Percentiles rank a stretch among this genome's conserved stretches.
Evolutionary conservation across 2,113 vertebrate genomes (phyloP).

Genomic region (Leucoraja erinaceus): DNA sequence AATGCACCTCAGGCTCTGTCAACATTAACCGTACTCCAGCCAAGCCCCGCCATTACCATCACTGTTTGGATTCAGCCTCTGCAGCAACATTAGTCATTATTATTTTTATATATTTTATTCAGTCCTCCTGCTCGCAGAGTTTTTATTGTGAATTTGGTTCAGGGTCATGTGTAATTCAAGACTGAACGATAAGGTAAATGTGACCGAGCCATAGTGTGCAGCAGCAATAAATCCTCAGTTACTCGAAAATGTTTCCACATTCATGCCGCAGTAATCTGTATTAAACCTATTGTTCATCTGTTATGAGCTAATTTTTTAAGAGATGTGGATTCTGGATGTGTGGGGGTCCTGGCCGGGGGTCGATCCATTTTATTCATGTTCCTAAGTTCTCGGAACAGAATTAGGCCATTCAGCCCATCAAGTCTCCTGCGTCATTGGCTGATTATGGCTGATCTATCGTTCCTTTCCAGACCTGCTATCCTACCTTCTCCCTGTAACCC

Average conservation of each 20-base stretch:
- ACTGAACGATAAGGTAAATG: not conserved
- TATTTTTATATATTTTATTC: not conserved
- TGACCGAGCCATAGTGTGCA: not conserved
- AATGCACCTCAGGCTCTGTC: not conserved
- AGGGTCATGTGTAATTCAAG: not conserved
- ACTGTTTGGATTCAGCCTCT: not conserved
- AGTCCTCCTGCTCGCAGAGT: not conserved
- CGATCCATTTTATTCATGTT: not conserved
- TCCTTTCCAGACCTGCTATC: too few relatives aligned
- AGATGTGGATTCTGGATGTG: not conserved
- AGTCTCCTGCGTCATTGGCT: too few relatives aligned
- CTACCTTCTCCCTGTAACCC: too few relatives aligned
- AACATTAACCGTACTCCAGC: not conserved
- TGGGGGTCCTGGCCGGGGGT: too few relatives aligned
- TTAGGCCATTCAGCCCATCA: too few relatives aligned
- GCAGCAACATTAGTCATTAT: not conserved
- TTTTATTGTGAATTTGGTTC: constrained; percentile 9
- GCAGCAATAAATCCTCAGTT: not conserved
- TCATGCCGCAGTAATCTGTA: not conserved
- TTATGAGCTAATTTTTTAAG: not conserved
- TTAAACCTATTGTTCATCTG: not conserved
- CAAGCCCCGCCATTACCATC: not conserved
- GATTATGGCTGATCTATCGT: too few relatives aligned
- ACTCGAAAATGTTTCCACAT: not conserved
- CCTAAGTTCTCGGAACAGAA: too few relatives aligned